A percentile compares a stretch with the other conserved stretches of the same genome.
Conservation (phyloP, 2,113 vertebrate genomes). For the Chaetorhynchus papuensis region DNA sequence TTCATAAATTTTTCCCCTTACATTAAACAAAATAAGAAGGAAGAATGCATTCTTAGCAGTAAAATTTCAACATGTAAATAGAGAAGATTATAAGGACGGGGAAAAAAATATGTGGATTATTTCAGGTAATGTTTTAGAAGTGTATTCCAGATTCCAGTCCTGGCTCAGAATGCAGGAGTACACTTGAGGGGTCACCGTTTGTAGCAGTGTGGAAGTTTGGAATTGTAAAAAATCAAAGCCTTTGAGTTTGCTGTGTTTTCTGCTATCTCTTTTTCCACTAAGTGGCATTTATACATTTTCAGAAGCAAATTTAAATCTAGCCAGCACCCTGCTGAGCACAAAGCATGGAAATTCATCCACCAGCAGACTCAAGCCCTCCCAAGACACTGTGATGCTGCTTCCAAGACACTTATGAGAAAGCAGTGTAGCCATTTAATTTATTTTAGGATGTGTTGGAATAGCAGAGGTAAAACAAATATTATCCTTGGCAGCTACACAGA, state of each 20-base stretch:
- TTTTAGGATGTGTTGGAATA: constrained; percentile 29
- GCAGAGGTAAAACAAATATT: constrained; percentile 22
- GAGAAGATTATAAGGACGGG: not conserved
- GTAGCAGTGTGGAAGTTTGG: not conserved
- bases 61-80: not conserved
- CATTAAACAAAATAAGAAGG: not conserved
- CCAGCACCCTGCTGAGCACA: not conserved
- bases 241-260: not conserved
- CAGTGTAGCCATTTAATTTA: not conserved
- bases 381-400: not conserved
- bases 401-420: not conserved
- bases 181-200: not conserved
- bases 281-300: not conserved
- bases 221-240: not conserved
- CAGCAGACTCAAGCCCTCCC: not conserved
- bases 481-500: not conserved
- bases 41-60: not conserved
- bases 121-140: not conserved
- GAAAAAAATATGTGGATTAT: not conserved
- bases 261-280: not conserved
- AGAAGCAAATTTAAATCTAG: not conserved
- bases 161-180: not conserved
- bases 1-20: not conserved
- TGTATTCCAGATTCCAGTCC: not conserved
- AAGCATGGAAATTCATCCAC: not conserved